phyloP scores from a whole-genome alignment of 2,888 invertebrate genomes.

The Ramazzottius varieornatus region DNA sequence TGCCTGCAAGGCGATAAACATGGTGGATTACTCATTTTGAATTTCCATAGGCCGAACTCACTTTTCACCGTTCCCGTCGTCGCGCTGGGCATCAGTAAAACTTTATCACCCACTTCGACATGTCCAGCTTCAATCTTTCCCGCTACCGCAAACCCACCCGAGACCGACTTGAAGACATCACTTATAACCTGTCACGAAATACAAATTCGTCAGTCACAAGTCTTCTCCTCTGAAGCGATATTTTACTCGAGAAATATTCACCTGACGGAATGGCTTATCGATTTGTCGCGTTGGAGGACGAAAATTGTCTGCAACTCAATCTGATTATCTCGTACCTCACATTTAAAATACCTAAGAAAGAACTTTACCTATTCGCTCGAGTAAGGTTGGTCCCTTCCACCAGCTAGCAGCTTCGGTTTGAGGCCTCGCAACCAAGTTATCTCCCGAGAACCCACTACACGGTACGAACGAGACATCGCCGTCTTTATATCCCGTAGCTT shows the following conservation, averaged over 20 bases:
- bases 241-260: too few species aligned
- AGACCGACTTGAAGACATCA: constrained; percentile 63
- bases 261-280: constrained; percentile 59
- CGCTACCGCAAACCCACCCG: constrained; percentile 56
- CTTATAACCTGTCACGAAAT: too few species aligned
- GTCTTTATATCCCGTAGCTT: constrained; percentile 71
- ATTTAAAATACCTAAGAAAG: neutral
- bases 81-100: constrained; percentile 33
- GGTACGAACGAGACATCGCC: constrained; percentile 64
- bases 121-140: constrained; percentile 76
- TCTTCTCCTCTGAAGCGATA: too few species aligned
- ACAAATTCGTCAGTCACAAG: too few species aligned
- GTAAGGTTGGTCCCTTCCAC: constrained; percentile 57
- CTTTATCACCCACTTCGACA: constrained; percentile 55
- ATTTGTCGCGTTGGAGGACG: constrained; percentile 60
- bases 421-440: constrained; percentile 51
- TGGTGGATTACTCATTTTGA: too few species aligned
- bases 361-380: constrained; percentile 47
- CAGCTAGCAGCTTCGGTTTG: constrained; percentile 35
- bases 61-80: constrained; percentile 35
- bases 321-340: constrained; percentile 2
- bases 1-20: too few species aligned
- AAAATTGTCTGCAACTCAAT: constrained; percentile 37
- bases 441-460: constrained; percentile 81
- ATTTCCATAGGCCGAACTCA: constrained; percentile 12